Evolutionary conservation across 1,140 invertebrate species (phyloP).

Genomic region (Zaprionus kolodkinae): DNA sequence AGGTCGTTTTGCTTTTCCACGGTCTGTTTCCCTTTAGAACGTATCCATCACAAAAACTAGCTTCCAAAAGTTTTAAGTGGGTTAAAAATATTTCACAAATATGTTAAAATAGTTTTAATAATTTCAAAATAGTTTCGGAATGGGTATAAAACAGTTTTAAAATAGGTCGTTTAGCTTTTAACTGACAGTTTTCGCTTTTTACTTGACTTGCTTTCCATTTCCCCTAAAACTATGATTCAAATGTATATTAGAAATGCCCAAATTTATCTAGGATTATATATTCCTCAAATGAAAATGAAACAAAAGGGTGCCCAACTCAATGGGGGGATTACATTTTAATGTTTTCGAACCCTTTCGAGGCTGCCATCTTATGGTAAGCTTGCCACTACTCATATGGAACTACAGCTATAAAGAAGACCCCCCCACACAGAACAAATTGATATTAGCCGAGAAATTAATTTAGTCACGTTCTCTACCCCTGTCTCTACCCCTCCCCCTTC

Average conservation of each 20-base stretch:
- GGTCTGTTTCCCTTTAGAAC: too few relatives aligned
- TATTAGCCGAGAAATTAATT: slow-evolving; percentile 28
- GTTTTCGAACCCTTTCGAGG: background rate
- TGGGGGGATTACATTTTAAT: background rate
- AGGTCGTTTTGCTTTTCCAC: too few relatives aligned
- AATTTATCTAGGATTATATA: background rate
- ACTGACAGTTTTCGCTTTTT: too few relatives aligned
- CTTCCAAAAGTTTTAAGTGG: too few relatives aligned
- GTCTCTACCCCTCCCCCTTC: slow-evolving; percentile 25
- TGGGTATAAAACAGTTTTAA: too few relatives aligned
- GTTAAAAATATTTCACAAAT: too few relatives aligned
- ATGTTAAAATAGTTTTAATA: too few relatives aligned
- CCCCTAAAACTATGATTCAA: background rate
- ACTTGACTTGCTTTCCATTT: too few relatives aligned
- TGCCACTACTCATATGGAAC: background rate
- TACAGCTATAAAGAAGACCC: background rate
- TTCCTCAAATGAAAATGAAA: background rate
- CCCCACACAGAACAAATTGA: background rate
- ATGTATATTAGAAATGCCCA: background rate
- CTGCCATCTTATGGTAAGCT: background rate
- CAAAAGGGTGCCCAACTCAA: background rate
- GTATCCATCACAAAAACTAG: too few relatives aligned
- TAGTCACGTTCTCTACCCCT: slow-evolving; percentile 18
- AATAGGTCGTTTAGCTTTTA: too few relatives aligned
- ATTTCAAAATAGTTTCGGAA: too few relatives aligned